Evolutionary conservation across 2,113 vertebrate genomes (phyloP), one percentile per base, ranked within the genome.

Genomic region (Sardina pilchardus): DNA sequence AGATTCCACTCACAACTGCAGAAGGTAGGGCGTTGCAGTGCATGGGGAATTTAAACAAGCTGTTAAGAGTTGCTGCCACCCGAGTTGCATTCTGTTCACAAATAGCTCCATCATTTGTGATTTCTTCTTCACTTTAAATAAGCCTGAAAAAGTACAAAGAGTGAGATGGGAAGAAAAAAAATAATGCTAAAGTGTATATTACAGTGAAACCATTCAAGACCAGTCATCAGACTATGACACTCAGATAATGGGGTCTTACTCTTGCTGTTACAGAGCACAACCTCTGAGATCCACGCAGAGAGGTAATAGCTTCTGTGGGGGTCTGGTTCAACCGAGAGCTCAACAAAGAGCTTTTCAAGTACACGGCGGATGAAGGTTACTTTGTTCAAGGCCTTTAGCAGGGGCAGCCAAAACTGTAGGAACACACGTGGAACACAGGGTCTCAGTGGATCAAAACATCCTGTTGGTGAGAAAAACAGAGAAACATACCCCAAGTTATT

Each of bases 351-450:
- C 91, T 96, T 98, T 89, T 98, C 97, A 83, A 99, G 92, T 2
- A 99, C 89, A 45, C 94, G 90, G 87, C 96, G 96, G 0, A 96
- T 93, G 82, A 99, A 98, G n/a, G 90, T 81, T 5, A 87, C 92
- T 0, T 96, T 96, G 86, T 96, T 96, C 53, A 99, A 93, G 50
- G 93, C 90, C 90, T 95, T 96, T 78, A 99, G 92, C 83, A 99
- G 93, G 3, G 97, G 97, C 85, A 97, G 96, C 98, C 98, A 99
- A 86, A 99, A 97, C n/a, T 93, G 94, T 88, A 97, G 95, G 89
- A 99, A 95, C 0, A 87, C 53, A 21, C 90, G 93, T 86, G 97
- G 96, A 80, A 99, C 89, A 50, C 87, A 89, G 1, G 93, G 94
- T 7, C 88, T 24, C 0, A 85, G 53, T 5, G 47, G 81, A 24